phyloP scores from a whole-genome alignment of 2,888 invertebrate species.

The Megastigmus dorsalis region DNA sequence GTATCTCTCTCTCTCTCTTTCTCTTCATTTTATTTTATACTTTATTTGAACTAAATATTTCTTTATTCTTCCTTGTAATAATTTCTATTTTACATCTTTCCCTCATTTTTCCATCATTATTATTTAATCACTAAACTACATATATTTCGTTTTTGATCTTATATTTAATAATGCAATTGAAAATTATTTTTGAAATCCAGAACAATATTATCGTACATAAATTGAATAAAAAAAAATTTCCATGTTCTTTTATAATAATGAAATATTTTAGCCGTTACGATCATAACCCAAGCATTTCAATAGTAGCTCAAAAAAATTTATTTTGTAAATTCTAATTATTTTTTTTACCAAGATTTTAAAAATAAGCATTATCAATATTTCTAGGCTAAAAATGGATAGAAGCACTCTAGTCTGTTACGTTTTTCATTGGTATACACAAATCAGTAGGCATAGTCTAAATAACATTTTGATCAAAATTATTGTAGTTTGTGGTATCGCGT shows the following conservation, averaged over 20 bases:
- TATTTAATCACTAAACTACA: slow-evolving; percentile 35
- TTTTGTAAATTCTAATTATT: not conserved
- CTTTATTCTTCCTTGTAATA: too few relatives aligned
- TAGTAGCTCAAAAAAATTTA: not conserved
- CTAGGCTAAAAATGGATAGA: too few relatives aligned
- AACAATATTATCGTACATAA: slow-evolving; percentile 8
- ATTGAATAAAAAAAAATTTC: slow-evolving; percentile 1
- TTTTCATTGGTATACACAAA: too few relatives aligned
- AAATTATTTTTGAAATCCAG: slow-evolving; percentile 33
- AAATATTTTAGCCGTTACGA: slow-evolving; percentile 9
- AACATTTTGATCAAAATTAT: too few relatives aligned
- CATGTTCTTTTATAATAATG: not conserved
- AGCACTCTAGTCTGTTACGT: too few relatives aligned
- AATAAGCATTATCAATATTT: not conserved
- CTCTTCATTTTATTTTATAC: slow-evolving; percentile 43
- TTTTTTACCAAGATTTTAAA: not conserved
- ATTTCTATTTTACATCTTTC: too few relatives aligned
- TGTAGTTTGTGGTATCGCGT: too few relatives aligned
- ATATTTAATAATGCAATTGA: slow-evolving; percentile 30
- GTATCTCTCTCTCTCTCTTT: slow-evolving; percentile 22
- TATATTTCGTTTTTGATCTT: slow-evolving; percentile 22
- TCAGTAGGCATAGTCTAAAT: too few relatives aligned
- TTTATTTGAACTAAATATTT: slow-evolving; percentile 34
- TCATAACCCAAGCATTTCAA: slow-evolving; percentile 22
- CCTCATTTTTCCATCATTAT: slow-evolving; percentile 39